A percentile compares a stretch with the other conserved stretches of the same genome.
These are phyloP conservation scores for Penaeus vannamei DNA, from an alignment of 1,140 invertebrate species.

Conservation along the genomic window DNA sequence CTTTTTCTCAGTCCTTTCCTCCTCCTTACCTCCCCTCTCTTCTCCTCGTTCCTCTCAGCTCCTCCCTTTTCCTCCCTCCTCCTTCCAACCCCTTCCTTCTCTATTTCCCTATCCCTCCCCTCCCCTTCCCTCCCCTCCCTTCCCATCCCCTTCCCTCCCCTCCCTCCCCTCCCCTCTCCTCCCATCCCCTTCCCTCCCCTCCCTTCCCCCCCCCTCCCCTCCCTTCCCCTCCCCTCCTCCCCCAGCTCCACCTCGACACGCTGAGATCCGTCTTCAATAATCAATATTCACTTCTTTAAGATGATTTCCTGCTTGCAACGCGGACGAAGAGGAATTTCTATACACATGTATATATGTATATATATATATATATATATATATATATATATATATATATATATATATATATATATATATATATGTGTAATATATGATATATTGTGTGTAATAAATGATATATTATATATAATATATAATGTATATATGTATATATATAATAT, in stretches of 20 bases:
- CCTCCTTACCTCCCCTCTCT: neutral
- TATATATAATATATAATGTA: too few relatives aligned
- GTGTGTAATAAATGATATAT: too few relatives aligned
- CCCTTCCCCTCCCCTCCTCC: neutral
- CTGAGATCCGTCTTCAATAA: too few relatives aligned
- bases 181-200: neutral
- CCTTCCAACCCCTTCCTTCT: neutral
- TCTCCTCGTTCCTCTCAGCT: too few relatives aligned
- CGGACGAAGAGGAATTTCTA: too few relatives aligned
- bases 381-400: neutral
- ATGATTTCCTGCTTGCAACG: too few relatives aligned
- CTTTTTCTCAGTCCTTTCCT: too few relatives aligned
- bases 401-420: neutral
- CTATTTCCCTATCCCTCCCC: too few relatives aligned
- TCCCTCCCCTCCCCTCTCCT: neutral
- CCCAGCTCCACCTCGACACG: too few relatives aligned
- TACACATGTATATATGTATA: neutral
- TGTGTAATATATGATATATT: neutral
- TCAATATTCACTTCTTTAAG: too few relatives aligned
- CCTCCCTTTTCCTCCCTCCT: too few relatives aligned
- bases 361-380: constrained; percentile 11
- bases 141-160: neutral
- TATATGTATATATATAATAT: neutral
- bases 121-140: neutral
- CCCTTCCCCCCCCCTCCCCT: neutral